These are phyloP conservation scores for Lapara coniferarum DNA, from an alignment of 2,888 invertebrate species.

Conservation along the genomic window DNA sequence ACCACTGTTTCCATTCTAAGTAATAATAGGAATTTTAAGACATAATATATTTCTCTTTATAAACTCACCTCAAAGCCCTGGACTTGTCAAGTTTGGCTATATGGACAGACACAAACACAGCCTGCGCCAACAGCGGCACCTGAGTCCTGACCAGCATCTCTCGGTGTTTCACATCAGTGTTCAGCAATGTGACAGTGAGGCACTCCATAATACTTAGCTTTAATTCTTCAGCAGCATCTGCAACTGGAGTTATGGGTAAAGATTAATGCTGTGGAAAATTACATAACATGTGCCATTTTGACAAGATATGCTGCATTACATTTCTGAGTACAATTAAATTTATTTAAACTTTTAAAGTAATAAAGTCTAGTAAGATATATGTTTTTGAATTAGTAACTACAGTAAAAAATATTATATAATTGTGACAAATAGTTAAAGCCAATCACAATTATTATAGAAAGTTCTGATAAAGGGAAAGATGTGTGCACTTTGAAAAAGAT, in stretches of 20 bases:
- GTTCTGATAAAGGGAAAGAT: no score
- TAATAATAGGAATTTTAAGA: no score
- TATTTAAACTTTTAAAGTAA: no score
- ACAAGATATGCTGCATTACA: no score
- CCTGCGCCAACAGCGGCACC: constrained; percentile 85
- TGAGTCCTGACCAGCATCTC: constrained; percentile 82
- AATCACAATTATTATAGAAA: no score
- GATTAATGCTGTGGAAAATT: not conserved
- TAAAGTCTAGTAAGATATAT: no score
- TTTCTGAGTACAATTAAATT: not conserved
- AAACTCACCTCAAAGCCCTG: constrained; percentile 83
- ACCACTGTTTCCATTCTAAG: no score
- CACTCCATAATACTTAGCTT: constrained; percentile 84
- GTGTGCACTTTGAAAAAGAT: no score
- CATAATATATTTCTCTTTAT: not conserved
- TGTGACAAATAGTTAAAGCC: not conserved
- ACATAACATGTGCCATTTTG: not conserved
- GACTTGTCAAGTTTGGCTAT: constrained; percentile 87
- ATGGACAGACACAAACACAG: constrained; percentile 85
- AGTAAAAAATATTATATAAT: not conserved
- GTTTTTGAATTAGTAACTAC: no score
- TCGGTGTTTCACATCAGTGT: constrained; percentile 77
- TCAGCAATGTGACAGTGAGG: constrained; percentile 76
- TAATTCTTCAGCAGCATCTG: constrained; percentile 85
- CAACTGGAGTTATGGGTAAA: constrained; percentile 70